A percentile compares a stretch with the other conserved stretches of the same genome.
These are phyloP conservation scores for Phymorhynchus buccinoides DNA, from an alignment of 1,140 invertebrate genomes.

Conservation along the genomic window DNA sequence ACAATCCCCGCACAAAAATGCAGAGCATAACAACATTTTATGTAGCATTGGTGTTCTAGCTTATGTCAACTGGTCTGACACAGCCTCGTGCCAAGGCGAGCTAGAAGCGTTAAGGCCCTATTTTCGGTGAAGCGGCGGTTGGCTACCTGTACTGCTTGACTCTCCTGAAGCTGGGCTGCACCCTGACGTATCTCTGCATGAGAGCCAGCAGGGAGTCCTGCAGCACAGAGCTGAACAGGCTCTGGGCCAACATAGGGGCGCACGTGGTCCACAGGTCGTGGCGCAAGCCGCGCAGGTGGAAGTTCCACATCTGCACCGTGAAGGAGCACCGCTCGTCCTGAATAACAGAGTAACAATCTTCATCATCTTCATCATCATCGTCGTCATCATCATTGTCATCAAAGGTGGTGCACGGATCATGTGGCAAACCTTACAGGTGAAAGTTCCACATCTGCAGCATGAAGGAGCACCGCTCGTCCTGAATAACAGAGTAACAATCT, in stretches of 20 bases:
- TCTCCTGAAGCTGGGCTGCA: slow-evolving; percentile 65
- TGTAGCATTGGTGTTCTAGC: too few relatives aligned
- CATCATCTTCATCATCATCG: too few relatives aligned
- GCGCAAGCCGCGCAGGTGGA: slow-evolving; percentile 62
- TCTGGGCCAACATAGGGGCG: slow-evolving; percentile 64
- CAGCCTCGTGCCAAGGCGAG: too few relatives aligned
- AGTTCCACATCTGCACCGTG: slow-evolving; percentile 71
- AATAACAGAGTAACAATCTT: too few relatives aligned
- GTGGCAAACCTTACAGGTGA: slow-evolving; percentile 61
- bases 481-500: slow-evolving; percentile 31
- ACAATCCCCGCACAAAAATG: too few relatives aligned
- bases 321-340: slow-evolving; percentile 71
- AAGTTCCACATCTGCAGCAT: slow-evolving; percentile 71
- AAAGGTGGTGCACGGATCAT: slow-evolving; percentile 67
- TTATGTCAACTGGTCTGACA: too few relatives aligned
- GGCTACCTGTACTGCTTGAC: slow-evolving; percentile 64
- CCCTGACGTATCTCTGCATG: slow-evolving; percentile 62
- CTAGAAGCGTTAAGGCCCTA: too few relatives aligned
- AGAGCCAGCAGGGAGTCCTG: slow-evolving; percentile 66
- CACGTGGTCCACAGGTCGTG: slow-evolving; percentile 67
- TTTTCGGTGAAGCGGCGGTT: not conserved
- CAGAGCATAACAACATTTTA: too few relatives aligned
- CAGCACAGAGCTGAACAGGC: slow-evolving; percentile 61
- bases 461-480: slow-evolving; percentile 70
- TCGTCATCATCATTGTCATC: too few relatives aligned